Percentiles rank a stretch among this genome's conserved stretches.
phyloP scores from a whole-genome alignment of 2,888 invertebrate genomes.

The Himalopsyche japonica region DNA sequence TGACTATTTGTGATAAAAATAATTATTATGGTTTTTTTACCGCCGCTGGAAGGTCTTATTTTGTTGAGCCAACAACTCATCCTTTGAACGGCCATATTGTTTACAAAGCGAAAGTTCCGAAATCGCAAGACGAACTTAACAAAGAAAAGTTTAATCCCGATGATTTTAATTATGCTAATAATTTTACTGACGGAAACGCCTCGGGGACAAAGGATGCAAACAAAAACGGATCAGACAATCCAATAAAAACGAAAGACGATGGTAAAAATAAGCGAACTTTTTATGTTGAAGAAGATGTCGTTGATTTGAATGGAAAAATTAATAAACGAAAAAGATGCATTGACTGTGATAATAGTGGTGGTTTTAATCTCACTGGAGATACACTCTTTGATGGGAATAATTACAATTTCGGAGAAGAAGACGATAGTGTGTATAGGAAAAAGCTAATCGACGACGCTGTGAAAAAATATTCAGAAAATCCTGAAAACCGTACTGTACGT shows the following conservation, averaged over 20 bases:
- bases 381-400: constrained; percentile 49
- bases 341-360: constrained; percentile 29
- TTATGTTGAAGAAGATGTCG: neutral
- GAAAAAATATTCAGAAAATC: constrained; percentile 24
- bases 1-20: constrained; percentile 37
- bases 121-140: neutral
- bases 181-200: neutral
- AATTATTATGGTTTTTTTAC: constrained; percentile 39
- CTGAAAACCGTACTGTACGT: neutral
- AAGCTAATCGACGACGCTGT: constrained; percentile 19
- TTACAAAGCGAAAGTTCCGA: constrained; percentile 32
- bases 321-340: constrained; percentile 17
- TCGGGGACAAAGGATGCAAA: neutral
- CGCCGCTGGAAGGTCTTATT: constrained; percentile 30
- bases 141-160: neutral
- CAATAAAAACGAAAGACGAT: neutral
- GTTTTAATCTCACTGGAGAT: constrained; percentile 56
- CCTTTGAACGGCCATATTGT: constrained; percentile 33
- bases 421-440: constrained; percentile 27
- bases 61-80: constrained; percentile 38
- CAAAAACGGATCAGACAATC: neutral
- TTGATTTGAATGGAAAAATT: neutral
- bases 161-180: neutral
- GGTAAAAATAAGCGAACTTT: neutral
- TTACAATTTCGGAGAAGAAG: constrained; percentile 42